A percentile compares a stretch with the other conserved stretches of the same genome.
These are phyloP conservation scores for Prosopocoilus inquinatus DNA, from an alignment of 2,888 invertebrate species.

Conservation along the genomic window DNA sequence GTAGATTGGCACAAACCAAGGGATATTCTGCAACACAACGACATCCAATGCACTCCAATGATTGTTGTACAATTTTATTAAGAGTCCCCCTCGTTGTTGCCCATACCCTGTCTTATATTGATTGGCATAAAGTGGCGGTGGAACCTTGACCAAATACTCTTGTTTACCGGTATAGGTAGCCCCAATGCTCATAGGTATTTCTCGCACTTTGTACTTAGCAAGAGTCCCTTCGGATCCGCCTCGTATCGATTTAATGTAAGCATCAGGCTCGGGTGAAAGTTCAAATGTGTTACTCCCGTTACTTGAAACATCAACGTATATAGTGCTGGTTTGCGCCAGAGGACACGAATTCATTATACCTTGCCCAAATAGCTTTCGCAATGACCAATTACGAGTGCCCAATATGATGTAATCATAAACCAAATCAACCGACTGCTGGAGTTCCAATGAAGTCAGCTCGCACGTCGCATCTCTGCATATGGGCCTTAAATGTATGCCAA, in stretches of 20 bases:
- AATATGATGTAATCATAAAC: constrained; percentile 79
- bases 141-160: constrained; percentile 56
- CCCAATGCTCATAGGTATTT: constrained; percentile 63
- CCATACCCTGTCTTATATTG: constrained; percentile 83
- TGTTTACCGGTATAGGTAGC: constrained; percentile 56
- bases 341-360: constrained; percentile 81
- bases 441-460: constrained; percentile 66
- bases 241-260: constrained; percentile 59
- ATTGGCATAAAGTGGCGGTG: constrained; percentile 73
- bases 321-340: constrained; percentile 70
- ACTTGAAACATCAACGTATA: constrained; percentile 77
- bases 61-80: constrained; percentile 80
- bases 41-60: constrained; percentile 74
- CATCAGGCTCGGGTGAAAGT: constrained; percentile 62
- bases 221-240: constrained; percentile 67
- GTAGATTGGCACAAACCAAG: constrained; percentile 83
- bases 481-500: constrained; percentile 81
- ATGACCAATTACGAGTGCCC: constrained; percentile 74
- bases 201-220: constrained; percentile 65
- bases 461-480: constrained; percentile 62
- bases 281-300: constrained; percentile 63
- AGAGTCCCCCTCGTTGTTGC: constrained; percentile 86
- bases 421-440: constrained; percentile 81
- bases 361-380: constrained; percentile 83
- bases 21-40: constrained; percentile 84